Base-by-base conservation (phyloP, 2,113 vertebrate genomes). In the Stictonetta naevosa region DNA sequence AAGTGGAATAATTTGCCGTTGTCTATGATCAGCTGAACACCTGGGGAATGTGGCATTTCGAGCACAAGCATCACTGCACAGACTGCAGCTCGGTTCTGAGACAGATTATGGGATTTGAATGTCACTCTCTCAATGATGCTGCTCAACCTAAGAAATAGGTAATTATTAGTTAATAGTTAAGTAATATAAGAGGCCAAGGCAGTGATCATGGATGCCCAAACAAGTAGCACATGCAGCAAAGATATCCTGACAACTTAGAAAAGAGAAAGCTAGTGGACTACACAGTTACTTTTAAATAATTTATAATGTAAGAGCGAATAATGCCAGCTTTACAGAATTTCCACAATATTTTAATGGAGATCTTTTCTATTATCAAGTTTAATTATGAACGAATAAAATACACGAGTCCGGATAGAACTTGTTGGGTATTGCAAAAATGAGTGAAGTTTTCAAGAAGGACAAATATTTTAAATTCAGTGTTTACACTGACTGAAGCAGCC, bases 331-430 rank as follows among this genome's bases (percentile, higher is more conserved):
- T 29, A 48, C 33, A 42, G 66, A 48, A 44, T 17, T 76, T 25
- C n/a, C 58, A 33, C 20, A 52, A 2, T 2, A 9, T n/a, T 21
- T 2, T 3, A 81, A 9, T 5, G 7, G 25, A 71, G 44, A 78
- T 11, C 9, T 82, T 68, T 17, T 3, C 16, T 55, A 10, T 22
- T 40, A 29, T 3, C 23, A 38, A 42, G 20, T 42, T 34, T 60
- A 29, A 31, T 13, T 22, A 63, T 34, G 21, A 58, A 62, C 3
- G 0, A 52, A 4, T 29, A 46, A 82, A 84, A 83, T 34, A 16
- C 18, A 10, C 5, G 50, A 31, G 19, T 1, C 34, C 0, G 3
- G 52, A 18, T 3, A 38, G 33, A 36, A 28, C 13, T 36, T 29
- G 10, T 62, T 17, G 5, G 7, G 6, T 13, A 28, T 29, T 82